phyloP scores from a whole-genome alignment of 2,888 invertebrate species.

The Drosophila lacicola region DNA sequence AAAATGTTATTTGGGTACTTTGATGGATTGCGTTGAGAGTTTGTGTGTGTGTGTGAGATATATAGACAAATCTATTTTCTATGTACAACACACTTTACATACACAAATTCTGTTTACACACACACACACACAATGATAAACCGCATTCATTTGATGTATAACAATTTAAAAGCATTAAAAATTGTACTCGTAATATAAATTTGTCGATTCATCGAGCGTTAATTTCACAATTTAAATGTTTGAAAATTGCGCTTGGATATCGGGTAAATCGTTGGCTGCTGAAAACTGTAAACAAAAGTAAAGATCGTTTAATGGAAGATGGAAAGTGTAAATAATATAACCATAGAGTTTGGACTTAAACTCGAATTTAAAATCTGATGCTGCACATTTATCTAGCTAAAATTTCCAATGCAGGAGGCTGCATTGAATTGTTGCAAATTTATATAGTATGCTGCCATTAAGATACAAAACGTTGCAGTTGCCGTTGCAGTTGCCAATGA shows the following conservation, averaged over 20 bases:
- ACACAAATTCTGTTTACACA: conserved; percentile 45
- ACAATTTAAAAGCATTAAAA: conserved; percentile 70
- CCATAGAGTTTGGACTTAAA: no score
- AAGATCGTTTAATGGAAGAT: not conserved
- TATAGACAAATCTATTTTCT: conserved; percentile 66
- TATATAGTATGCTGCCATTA: conserved; percentile 51
- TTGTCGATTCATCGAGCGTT: conserved; percentile 68
- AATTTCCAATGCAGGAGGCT: conserved; percentile 12
- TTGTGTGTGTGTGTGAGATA: conserved; percentile 15
- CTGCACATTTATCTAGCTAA: conserved; percentile 38
- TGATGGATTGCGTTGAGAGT: conserved; percentile 60
- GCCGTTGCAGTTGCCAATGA: conserved; percentile 46
- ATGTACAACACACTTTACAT: conserved; percentile 61
- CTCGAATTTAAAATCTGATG: not conserved
- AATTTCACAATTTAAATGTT: conserved; percentile 65
- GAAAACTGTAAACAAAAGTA: conserved; percentile 26
- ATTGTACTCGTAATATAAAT: conserved; percentile 50
- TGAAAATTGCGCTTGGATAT: conserved; percentile 38
- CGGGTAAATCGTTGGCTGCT: conserved; percentile 34
- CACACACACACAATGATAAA: conserved; percentile 21
- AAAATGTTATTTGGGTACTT: conserved; percentile 6
- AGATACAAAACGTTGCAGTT: conserved; percentile 42
- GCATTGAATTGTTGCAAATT: conserved; percentile 50
- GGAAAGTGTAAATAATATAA: no score
- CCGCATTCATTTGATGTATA: conserved; percentile 59